These are phyloP conservation scores for Choloepus hoffmanni DNA, from an alignment of 2,113 vertebrate species.

Conservation along the genomic window DNA sequence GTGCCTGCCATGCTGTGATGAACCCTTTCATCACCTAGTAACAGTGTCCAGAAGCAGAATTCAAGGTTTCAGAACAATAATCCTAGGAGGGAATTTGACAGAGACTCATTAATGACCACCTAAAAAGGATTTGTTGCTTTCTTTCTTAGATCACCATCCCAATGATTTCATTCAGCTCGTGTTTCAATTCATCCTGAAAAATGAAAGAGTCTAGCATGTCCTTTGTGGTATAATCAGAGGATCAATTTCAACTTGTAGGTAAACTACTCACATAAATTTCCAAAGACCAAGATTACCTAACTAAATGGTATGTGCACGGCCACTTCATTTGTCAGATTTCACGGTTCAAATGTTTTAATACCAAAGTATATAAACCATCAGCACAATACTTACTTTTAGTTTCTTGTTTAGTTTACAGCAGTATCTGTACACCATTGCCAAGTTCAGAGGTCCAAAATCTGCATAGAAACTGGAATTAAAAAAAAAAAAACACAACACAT, in stretches of 20 bases:
- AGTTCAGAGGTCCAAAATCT: conserved; percentile 97
- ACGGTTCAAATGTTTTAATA: conserved; percentile 16
- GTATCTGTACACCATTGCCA: conserved; percentile 96
- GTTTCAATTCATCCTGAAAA: conserved; percentile 66
- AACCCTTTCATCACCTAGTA: background rate
- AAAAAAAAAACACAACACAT: conserved; percentile 10
- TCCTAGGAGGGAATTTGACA: conserved; percentile 62
- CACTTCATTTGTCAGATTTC: background rate
- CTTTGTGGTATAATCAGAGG: conserved; percentile 36
- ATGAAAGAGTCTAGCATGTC: conserved; percentile 59
- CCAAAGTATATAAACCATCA: background rate
- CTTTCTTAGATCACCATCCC: conserved; percentile 51
- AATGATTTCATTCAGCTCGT: conserved; percentile 67
- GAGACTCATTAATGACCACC: conserved; percentile 42
- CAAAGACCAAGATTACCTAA: conserved; percentile 26
- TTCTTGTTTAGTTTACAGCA: conserved; percentile 99
- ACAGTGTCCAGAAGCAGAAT: background rate
- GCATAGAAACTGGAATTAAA: conserved; percentile 93
- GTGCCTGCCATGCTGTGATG: background rate
- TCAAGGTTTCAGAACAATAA: conserved; percentile 48
- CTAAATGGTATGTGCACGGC: background rate
- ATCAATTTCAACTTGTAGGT: conserved; percentile 58
- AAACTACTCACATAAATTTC: background rate
- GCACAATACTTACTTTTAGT: conserved; percentile 92
- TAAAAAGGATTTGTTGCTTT: conserved; percentile 36